Base-by-base conservation (phyloP, 2,888 invertebrate species). In the Rhyacophila evoluta region DNA sequence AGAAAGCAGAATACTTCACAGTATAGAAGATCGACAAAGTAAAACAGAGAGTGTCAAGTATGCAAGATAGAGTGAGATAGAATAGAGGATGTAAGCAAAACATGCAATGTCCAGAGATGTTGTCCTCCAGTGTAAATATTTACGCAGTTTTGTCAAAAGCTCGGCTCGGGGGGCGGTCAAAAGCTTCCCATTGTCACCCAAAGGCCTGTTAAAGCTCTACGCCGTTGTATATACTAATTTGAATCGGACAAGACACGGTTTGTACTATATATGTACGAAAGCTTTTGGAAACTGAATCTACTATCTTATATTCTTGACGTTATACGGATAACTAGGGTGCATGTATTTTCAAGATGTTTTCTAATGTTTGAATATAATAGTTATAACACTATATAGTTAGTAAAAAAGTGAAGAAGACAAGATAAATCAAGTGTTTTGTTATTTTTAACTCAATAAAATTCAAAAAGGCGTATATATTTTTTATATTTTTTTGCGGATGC, bases 81-180 rank as follows among this genome's bases (percentile, higher is more conserved):
- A 55, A 19, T 19, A 25, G 1, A 55, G 8, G 79, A 72, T 78
- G 79, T 73, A 76, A 76, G 76, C 79, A 76, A 76, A 79, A 76
- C 80, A 80, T 77, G 77, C 80, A 77, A 80, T 80, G 80, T 74
- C 80, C 78, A 74, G 80, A 80, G 80, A 80, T 78, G 80, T 78
- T 75, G 78, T 78, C 80, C 72, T 80, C 25, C 19, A 55, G 75
- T 78, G 78, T 75, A 80, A 80, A 80, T 80, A 75, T 80, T 78
- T 78, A 69, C 76, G 41, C 74, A 33, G 39, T 12, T 25, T 10
- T 55, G 72, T 25, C 79, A 55, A 55, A 75, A 79, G 72, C 71
- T 67, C 75, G 29, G 70, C 29, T 28, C 28, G 67, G 38, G 69
- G 75, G 70, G 8, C 36, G 69, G 75, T 38, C 36, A 37, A 75